These are phyloP conservation scores for Melikaiella ostensackeni DNA, from an alignment of 2,888 invertebrate genomes.

Conservation along the genomic window DNA sequence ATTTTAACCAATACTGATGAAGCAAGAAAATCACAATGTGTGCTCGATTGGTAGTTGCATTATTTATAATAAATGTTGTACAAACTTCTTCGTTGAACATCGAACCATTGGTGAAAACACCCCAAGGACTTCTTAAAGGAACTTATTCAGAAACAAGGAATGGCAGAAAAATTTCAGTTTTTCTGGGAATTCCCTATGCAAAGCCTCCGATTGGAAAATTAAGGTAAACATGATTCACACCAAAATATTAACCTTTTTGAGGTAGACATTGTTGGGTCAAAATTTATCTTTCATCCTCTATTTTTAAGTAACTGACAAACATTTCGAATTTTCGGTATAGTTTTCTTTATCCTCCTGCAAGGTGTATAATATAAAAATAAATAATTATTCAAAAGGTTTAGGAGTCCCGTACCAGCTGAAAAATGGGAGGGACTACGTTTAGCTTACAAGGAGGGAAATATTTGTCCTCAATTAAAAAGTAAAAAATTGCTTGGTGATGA, in stretches of 20 bases:
- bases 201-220: neutral
- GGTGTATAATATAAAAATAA: neutral
- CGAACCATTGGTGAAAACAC: slow-evolving; percentile 9
- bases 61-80: neutral
- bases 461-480: slow-evolving; percentile 6
- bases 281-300: too few relatives aligned
- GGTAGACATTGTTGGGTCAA: neutral
- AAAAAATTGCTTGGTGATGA: slow-evolving; percentile 85
- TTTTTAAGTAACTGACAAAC: too few relatives aligned
- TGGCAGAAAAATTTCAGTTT: neutral
- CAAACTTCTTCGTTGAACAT: neutral
- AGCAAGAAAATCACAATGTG: neutral
- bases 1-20: too few relatives aligned
- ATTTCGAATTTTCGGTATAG: neutral
- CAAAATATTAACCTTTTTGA: too few relatives aligned
- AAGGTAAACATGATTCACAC: neutral
- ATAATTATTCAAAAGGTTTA: neutral
- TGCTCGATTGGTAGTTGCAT: neutral
- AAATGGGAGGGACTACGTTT: neutral
- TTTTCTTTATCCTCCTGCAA: neutral
- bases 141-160: slow-evolving; percentile 24
- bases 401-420: neutral
- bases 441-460: neutral
- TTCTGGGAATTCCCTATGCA: slow-evolving; percentile 31
- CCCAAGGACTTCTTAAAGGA: slow-evolving; percentile 29